Conservation (phyloP, 2,888 invertebrate genomes). For the Acanthoscelides obtectus region DNA sequence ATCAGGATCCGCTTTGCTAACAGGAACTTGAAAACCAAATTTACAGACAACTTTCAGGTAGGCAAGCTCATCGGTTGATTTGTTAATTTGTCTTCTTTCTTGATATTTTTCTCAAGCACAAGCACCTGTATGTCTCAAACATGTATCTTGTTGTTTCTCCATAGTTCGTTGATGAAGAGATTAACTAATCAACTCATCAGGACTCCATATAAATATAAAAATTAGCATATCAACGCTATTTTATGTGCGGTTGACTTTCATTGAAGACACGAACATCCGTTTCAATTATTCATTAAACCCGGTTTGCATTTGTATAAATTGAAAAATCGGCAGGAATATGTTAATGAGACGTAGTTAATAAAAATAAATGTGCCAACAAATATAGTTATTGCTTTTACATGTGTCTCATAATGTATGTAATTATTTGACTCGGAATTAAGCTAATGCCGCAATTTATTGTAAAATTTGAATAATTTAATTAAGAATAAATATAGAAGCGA, state of each 20-base stretch:
- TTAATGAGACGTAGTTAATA: background rate
- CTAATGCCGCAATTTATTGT: background rate
- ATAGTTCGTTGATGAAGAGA: no score
- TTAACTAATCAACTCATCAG: no score
- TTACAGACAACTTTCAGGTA: no score
- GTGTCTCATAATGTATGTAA: background rate
- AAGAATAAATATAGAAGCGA: background rate
- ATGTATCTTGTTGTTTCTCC: no score
- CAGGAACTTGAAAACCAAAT: no score
- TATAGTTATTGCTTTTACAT: background rate
- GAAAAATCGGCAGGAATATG: background rate
- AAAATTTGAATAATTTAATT: background rate
- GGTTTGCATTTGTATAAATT: background rate
- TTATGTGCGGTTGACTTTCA: background rate
- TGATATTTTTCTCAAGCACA: no score
- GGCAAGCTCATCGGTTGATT: no score
- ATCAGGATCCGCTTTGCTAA: no score
- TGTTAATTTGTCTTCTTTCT: no score
- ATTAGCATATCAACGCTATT: background rate
- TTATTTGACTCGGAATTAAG: background rate
- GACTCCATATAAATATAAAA: no score
- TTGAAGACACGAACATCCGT: background rate
- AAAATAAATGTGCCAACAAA: background rate
- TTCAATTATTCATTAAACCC: background rate
- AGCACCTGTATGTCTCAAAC: no score